These are phyloP conservation scores for Meliscaeva auricollis DNA, from an alignment of 2,888 invertebrate genomes.

Conservation along the genomic window DNA sequence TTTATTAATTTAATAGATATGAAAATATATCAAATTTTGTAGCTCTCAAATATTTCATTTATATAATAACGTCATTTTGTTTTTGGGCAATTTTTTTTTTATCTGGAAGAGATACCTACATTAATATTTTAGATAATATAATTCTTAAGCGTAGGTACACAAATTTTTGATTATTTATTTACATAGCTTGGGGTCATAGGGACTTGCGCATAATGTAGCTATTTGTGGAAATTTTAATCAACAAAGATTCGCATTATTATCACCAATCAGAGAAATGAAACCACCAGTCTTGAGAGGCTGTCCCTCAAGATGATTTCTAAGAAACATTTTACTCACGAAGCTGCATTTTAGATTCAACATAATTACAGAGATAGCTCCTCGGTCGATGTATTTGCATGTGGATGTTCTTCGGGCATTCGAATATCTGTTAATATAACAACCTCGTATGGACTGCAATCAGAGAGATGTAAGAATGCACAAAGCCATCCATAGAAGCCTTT, in stretches of 20 bases:
- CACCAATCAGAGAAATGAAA: conserved; percentile 65
- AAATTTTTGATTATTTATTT: not conserved
- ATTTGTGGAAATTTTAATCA: conserved; percentile 17
- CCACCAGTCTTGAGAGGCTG: conserved; percentile 33
- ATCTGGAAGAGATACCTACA: not conserved
- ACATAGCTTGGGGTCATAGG: not conserved
- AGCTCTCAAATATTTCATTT: conserved; percentile 19
- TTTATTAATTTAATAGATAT: conserved; percentile 49
- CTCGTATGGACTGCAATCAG: conserved; percentile 91
- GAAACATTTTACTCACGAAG: conserved; percentile 23
- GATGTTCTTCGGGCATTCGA: conserved; percentile 78
- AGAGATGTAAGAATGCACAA: conserved; percentile 87
- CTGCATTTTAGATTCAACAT: not conserved
- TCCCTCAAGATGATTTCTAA: conserved; percentile 42
- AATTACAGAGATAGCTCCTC: conserved; percentile 83
- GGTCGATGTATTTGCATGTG: conserved; percentile 83
- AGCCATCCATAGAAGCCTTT: conserved; percentile 93
- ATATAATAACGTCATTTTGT: not conserved
- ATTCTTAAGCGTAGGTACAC: conserved; percentile 1
- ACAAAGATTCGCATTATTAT: conserved; percentile 59
- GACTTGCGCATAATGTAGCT: not conserved
- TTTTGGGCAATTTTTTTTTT: not conserved
- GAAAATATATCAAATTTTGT: conserved; percentile 58
- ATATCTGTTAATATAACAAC: conserved; percentile 86
- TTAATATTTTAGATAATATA: not conserved